These are phyloP conservation scores for Colistium nudipinnis DNA, from an alignment of 2,113 vertebrate genomes.

Conservation along the genomic window DNA sequence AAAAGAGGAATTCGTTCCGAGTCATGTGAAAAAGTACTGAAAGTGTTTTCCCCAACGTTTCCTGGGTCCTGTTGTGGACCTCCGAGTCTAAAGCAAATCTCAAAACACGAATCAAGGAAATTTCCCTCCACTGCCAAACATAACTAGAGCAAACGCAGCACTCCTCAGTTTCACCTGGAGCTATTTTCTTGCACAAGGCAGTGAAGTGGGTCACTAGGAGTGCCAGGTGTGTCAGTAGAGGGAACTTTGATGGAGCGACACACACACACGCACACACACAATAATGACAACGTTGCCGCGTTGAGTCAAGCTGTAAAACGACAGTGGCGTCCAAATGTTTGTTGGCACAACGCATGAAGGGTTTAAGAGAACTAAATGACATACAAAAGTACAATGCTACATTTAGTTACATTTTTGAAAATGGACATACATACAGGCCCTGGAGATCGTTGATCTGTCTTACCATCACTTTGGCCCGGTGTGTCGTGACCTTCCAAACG, in stretches of 20 bases:
- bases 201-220: constrained; percentile 60
- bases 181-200: neutral
- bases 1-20: constrained; percentile 15
- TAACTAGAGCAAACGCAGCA: constrained; percentile 7
- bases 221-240: constrained; percentile 54
- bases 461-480: no score
- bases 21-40: constrained; percentile 13
- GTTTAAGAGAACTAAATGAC: no score
- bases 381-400: no score
- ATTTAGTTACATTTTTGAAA: no score
- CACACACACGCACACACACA: neutral
- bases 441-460: no score
- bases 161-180: constrained; percentile 13
- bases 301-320: no score
- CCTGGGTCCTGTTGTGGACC: neutral
- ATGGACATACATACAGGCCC: no score
- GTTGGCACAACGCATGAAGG: no score
- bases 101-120: no score
- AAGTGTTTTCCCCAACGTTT: constrained; percentile 5
- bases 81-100: no score
- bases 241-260: constrained; percentile 11
- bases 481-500: no score
- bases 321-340: no score
- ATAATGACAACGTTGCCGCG: neutral
- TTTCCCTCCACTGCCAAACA: constrained; percentile 8